These are phyloP conservation scores for Araneus ventricosus DNA, from an alignment of 1,140 invertebrate genomes.

Conservation along the genomic window DNA sequence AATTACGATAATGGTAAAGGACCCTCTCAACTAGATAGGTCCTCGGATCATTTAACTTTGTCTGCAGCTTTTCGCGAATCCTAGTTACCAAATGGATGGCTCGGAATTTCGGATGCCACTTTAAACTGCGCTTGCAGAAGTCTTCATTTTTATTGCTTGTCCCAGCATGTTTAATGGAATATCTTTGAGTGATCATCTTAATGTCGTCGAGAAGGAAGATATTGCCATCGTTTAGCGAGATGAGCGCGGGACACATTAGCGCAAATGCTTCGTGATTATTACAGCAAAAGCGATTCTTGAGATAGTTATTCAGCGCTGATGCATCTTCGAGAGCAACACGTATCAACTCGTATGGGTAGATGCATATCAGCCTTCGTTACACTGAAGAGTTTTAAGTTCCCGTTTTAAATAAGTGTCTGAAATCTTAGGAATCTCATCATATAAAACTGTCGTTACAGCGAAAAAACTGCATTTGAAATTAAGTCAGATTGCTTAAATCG, in stretches of 20 bases:
- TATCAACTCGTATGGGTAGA: too few relatives aligned
- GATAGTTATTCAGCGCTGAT: too few relatives aligned
- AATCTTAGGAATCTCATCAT: too few relatives aligned
- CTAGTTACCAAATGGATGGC: background rate
- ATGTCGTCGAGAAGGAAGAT: background rate
- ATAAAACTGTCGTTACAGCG: too few relatives aligned
- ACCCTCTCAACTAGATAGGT: background rate
- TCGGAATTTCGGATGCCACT: background rate
- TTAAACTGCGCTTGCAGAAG: background rate
- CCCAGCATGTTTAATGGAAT: background rate
- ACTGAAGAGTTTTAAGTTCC: too few relatives aligned
- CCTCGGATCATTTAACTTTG: slow-evolving; percentile 22
- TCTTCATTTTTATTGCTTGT: slow-evolving; percentile 15
- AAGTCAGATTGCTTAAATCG: too few relatives aligned
- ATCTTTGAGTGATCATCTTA: background rate
- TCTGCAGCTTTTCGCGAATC: background rate
- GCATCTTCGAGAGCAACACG: too few relatives aligned
- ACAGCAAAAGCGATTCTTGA: too few relatives aligned
- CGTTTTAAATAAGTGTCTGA: too few relatives aligned
- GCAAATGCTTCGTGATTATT: background rate
- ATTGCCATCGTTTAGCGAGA: slow-evolving; percentile 6
- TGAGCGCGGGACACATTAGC: background rate
- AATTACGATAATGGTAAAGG: slow-evolving; percentile 6
- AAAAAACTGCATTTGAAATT: too few relatives aligned
- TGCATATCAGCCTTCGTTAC: too few relatives aligned